Percentiles rank a stretch among this genome's conserved stretches.
Evolutionary conservation across 1,140 invertebrate genomes (phyloP).

Genomic region (Nasonia vitripennis): DNA sequence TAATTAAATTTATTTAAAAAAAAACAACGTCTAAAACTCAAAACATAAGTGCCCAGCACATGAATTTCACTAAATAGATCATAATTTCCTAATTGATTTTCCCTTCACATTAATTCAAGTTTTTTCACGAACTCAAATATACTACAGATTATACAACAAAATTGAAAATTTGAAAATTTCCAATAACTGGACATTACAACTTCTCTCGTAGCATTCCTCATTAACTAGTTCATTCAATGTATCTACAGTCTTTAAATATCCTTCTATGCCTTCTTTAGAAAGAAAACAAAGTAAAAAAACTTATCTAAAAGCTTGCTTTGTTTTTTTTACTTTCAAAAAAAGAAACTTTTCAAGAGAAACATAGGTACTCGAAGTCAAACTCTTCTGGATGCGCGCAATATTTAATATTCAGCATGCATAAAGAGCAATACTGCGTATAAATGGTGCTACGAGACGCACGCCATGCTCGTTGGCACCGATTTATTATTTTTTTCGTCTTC

Average conservation of each 20-base stretch:
- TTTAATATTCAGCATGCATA: conserved; percentile 40
- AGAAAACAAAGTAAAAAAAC: conserved; percentile 24
- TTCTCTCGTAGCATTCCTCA: conserved; percentile 8
- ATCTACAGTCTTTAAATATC: conserved; percentile 43
- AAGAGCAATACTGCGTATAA: conserved; percentile 41
- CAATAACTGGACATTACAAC: conserved; percentile 32
- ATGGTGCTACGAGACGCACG: conserved; percentile 26
- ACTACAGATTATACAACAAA: conserved; percentile 46
- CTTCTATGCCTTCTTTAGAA: conserved; percentile 13
- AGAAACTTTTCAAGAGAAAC: conserved; percentile 41
- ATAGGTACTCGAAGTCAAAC: conserved; percentile 41
- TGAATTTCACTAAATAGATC: conserved; percentile 46
- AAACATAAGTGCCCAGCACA: conserved; percentile 38
- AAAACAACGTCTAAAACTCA: not conserved
- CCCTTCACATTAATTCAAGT: conserved; percentile 12
- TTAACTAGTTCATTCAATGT: conserved; percentile 22
- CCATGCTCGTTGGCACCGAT: conserved; percentile 14
- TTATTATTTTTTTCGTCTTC: conserved; percentile 24
- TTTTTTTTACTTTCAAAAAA: conserved; percentile 12
- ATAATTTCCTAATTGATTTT: conserved; percentile 30
- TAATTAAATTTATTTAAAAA: conserved; percentile 21
- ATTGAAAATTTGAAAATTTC: conserved; percentile 33
- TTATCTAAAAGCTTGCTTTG: not conserved
- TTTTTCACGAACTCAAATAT: conserved; percentile 31
- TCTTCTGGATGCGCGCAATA: conserved; percentile 37